Conservation (phyloP, 1,140 invertebrate species). For the Chironomus striatipennis region DNA sequence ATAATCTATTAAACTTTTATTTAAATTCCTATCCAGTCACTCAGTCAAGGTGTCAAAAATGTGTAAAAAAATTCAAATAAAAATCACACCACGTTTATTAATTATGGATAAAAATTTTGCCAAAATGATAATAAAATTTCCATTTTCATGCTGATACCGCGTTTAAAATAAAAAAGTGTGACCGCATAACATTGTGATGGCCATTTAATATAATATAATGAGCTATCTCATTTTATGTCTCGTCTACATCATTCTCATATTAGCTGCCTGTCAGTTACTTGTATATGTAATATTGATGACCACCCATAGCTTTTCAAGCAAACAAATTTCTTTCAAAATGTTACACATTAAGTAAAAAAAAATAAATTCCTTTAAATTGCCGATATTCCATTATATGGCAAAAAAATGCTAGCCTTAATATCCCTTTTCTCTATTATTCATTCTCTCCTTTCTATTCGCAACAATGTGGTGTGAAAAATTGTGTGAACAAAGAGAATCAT, state of each 20-base stretch:
- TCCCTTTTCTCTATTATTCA: not conserved
- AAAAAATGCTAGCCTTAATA: not conserved
- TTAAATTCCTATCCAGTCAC: too few species aligned
- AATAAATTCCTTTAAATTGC: not conserved
- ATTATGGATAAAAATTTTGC: not conserved
- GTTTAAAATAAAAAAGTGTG: not conserved
- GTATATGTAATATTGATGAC: slow-evolving; percentile 3
- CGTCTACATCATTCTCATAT: slow-evolving; percentile 10
- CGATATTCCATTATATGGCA: not conserved
- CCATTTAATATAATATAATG: slow-evolving; percentile 15
- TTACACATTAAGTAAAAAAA: too few species aligned
- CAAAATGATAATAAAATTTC: not conserved
- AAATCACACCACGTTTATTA: not conserved
- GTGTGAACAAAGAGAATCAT: not conserved
- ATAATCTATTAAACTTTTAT: too few species aligned
- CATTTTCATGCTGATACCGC: too few species aligned
- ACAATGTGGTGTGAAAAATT: slow-evolving; percentile 7
- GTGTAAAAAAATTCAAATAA: not conserved
- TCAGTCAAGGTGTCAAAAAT: too few species aligned
- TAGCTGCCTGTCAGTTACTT: not conserved
- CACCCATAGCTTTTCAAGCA: not conserved
- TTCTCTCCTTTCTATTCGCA: not conserved
- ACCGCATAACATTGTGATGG: not conserved
- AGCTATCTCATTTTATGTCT: not conserved
- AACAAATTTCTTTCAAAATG: too few species aligned